These are phyloP conservation scores for Drosophila fulvimacula DNA, from an alignment of 2,888 invertebrate genomes.

Conservation along the genomic window DNA sequence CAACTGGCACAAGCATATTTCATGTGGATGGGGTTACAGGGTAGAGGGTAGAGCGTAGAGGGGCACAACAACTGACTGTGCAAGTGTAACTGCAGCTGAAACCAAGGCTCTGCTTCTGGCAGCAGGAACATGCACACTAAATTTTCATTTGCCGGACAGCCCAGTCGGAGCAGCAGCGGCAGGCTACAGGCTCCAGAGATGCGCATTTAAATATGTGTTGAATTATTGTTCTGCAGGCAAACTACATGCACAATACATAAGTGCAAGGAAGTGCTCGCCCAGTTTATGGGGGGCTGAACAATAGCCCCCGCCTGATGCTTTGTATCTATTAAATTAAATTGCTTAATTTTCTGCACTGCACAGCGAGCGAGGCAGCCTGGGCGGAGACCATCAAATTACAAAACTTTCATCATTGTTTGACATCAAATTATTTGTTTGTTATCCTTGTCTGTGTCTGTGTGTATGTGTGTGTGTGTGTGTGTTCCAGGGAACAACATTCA, in stretches of 20 bases:
- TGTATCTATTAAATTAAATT: slow-evolving; percentile 77
- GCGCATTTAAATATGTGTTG: slow-evolving; percentile 78
- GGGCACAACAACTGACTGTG: not conserved
- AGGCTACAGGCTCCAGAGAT: slow-evolving; percentile 43
- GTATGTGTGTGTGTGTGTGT: slow-evolving; percentile 22
- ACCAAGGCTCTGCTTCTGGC: slow-evolving; percentile 59
- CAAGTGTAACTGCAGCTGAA: slow-evolving; percentile 19
- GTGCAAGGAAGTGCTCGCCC: slow-evolving; percentile 46
- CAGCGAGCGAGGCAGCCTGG: not conserved
- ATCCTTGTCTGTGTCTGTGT: slow-evolving; percentile 17
- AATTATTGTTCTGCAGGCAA: slow-evolving; percentile 67
- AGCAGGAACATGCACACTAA: slow-evolving; percentile 76
- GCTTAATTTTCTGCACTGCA: slow-evolving; percentile 70
- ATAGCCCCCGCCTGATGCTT: slow-evolving; percentile 34
- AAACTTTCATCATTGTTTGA: slow-evolving; percentile 79
- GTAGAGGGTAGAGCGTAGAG: no score
- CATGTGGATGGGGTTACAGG: slow-evolving; percentile 24
- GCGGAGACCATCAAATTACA: slow-evolving; percentile 44
- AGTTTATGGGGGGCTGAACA: slow-evolving; percentile 39
- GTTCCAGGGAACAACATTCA: slow-evolving; percentile 69
- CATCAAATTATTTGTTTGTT: slow-evolving; percentile 72
- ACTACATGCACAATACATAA: slow-evolving; percentile 23
- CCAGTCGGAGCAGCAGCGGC: slow-evolving; percentile 18
- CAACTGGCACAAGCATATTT: slow-evolving; percentile 60
- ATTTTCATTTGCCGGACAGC: slow-evolving; percentile 75